These are phyloP conservation scores for Leptopilina myrica DNA, from an alignment of 2,888 invertebrate species.

Conservation along the genomic window DNA sequence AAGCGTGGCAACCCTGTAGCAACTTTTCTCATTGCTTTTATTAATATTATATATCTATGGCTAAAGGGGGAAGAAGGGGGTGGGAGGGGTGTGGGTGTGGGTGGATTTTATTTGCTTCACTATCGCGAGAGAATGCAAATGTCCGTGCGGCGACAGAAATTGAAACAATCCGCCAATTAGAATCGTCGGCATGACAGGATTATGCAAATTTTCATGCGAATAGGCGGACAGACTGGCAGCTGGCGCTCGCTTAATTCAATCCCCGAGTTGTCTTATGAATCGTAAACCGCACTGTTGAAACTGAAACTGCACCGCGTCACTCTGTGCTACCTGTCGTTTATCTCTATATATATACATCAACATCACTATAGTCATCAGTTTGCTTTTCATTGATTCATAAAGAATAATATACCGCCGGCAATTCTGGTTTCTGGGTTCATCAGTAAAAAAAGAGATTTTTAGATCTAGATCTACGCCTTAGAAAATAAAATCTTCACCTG, in stretches of 20 bases:
- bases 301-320: slow-evolving; percentile 61
- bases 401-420: too few relatives aligned
- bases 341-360: slow-evolving; percentile 6
- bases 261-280: slow-evolving; percentile 75
- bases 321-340: slow-evolving; percentile 16
- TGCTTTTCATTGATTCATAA: too few relatives aligned
- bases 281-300: slow-evolving; percentile 70
- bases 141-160: slow-evolving; percentile 70
- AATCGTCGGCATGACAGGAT: slow-evolving; percentile 75
- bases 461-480: too few relatives aligned
- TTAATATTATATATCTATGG: slow-evolving; percentile 28
- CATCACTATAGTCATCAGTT: slow-evolving; percentile 24
- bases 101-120: slow-evolving; percentile 40
- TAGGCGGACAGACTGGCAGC: slow-evolving; percentile 70
- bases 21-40: slow-evolving; percentile 3
- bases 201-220: slow-evolving; percentile 72
- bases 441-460: too few relatives aligned
- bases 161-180: slow-evolving; percentile 76
- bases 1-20: too few relatives aligned
- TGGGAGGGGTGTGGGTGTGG: not conserved
- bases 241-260: slow-evolving; percentile 75
- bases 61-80: too few relatives aligned
- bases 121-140: slow-evolving; percentile 66
- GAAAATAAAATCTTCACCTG: too few relatives aligned
- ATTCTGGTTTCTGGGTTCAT: too few relatives aligned